Base-by-base conservation (phyloP, 2,113 vertebrate genomes). In the Mus musculus region DNA sequence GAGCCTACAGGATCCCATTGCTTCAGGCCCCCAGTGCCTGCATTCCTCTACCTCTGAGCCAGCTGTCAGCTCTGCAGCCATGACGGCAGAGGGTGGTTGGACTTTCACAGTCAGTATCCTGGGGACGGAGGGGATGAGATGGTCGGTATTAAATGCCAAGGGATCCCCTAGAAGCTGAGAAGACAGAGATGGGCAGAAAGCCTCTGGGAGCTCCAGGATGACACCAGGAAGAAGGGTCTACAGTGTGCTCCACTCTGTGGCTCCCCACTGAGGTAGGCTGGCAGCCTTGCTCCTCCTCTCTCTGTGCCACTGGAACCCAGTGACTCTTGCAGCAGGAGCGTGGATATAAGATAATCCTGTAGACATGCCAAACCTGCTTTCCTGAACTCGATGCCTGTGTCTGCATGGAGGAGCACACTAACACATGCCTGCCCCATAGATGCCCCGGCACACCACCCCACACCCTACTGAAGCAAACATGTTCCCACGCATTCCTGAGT, bases 261-360 rank as follows among this genome's bases (percentile, higher is more conserved):
- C 30, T 78, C 73, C 33, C 63, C 56, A 7, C 2, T 84, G 49
- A 42, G 22, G 30, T 67, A 20, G 33, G 73, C 76, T 2, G 0
- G 3, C 28, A 73, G 61, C 54, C 46, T 63, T 10, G 0, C 49
- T 88, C 75, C 42, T 17, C 54, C 26, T 14, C 0, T 73, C 73
- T 67, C 92, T 33, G 46, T 13, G 22, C 81, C 89, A 84, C 89
- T 78, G 88, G 89, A 94, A 63, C 26, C 46, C 11, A 14, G 59
- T 69, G 93, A 88, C 78, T 96, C 91, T 88, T 95, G 42, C 59
- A 93, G 46, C 93, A 54, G 86, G 81, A 81, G 61, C 78, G 20
- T 28, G 65, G 56, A 59, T 39, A 36, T 39, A 14, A 90, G 42
- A n/a, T 9, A 85, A 17, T 16, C 22, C 20, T 4, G 10, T 67